A percentile compares a stretch with the other conserved stretches of the same genome.
These are phyloP conservation scores for Porites lutea DNA, from an alignment of 64 coral and sea anemone genomes.

Conservation along the genomic window DNA sequence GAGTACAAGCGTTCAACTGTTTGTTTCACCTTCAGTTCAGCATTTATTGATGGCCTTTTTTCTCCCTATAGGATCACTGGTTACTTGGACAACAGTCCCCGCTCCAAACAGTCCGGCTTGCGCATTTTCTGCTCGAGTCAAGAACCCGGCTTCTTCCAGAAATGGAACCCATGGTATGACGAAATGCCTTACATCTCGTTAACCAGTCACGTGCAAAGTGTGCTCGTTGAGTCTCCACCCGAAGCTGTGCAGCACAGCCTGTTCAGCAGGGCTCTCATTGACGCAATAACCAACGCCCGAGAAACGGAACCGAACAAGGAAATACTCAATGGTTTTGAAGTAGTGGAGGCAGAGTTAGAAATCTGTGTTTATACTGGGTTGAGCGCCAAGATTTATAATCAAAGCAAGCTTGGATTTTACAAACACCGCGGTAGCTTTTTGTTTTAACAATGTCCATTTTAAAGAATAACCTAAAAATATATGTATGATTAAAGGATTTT, in stretches of 20 bases:
- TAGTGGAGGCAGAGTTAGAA: conserved; percentile 79
- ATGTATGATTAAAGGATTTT: no score
- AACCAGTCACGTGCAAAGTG: conserved; percentile 36
- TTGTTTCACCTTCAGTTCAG: no score
- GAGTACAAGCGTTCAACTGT: no score
- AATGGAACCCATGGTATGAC: conserved; percentile 85
- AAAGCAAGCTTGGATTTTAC: conserved; percentile 91
- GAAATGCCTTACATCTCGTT: conserved; percentile 86
- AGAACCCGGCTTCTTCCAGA: conserved; percentile 75
- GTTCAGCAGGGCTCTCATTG: conserved; percentile 70
- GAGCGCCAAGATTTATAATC: conserved; percentile 84
- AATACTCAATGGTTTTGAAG: conserved; percentile 59
- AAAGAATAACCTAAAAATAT: not conserved
- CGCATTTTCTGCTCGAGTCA: conserved; percentile 64
- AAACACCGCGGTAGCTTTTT: conserved; percentile 89
- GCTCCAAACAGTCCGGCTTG: conserved; percentile 68
- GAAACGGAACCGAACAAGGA: conserved; percentile 19
- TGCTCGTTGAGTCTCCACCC: conserved; percentile 43
- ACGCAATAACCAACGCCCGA: conserved; percentile 70
- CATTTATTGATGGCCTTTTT: not conserved
- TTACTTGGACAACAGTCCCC: conserved; percentile 82
- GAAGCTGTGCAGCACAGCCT: conserved; percentile 13
- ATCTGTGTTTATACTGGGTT: conserved; percentile 85
- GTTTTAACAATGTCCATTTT: conserved; percentile 47
- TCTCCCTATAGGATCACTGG: conserved; percentile 80